Conservation (phyloP, 2,797 vertebrate genomes). For the Percopsis omiscomaycus region DNA sequence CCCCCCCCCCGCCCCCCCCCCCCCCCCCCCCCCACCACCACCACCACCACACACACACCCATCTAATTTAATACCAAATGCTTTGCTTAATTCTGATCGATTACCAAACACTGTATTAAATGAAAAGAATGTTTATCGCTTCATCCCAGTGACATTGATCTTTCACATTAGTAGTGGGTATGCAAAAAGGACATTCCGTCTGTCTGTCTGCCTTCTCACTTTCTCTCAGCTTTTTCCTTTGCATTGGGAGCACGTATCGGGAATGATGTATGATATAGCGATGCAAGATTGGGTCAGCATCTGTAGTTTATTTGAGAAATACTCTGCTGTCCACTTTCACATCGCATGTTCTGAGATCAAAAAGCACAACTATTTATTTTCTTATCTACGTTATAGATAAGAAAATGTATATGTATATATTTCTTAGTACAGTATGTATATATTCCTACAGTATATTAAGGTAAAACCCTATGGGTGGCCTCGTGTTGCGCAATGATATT, state of each 20-base stretch:
- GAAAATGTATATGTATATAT: no score
- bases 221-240: no score
- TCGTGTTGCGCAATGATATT: no score
- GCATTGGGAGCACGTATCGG: not conserved
- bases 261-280: conserved; percentile 7
- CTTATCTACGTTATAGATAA: not conserved
- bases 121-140: not conserved
- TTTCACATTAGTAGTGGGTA: conserved; percentile 5
- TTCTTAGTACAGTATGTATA: no score
- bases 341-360: not conserved
- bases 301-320: not conserved
- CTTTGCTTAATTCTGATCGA: conserved; percentile 1
- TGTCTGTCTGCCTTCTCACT: not conserved
- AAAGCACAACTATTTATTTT: not conserved
- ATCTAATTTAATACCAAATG: no score
- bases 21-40: no score
- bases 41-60: not conserved
- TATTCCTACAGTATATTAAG: no score
- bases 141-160: conserved; percentile 10
- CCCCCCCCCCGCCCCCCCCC: no score
- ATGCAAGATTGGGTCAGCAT: conserved; percentile 1
- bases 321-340: not conserved
- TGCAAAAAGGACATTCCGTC: not conserved
- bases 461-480: no score
- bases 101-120: not conserved